These are phyloP conservation scores for Drosophila ercepeae DNA, from an alignment of 1,140 invertebrate species.

Conservation along the genomic window DNA sequence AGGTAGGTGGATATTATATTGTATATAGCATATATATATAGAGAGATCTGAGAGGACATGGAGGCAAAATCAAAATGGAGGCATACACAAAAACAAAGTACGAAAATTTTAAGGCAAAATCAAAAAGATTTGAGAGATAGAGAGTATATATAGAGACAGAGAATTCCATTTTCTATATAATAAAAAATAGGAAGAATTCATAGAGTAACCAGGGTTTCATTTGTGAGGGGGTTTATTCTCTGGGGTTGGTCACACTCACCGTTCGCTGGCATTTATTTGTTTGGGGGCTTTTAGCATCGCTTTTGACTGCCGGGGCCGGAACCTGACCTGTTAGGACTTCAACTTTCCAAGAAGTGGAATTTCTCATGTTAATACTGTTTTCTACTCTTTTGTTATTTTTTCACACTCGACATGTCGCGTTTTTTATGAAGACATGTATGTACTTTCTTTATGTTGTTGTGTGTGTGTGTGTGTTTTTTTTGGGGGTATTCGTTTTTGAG, in stretches of 20 bases:
- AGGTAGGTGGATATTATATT: constrained; percentile 13
- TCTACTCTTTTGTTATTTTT: not conserved
- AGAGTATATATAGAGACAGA: constrained; percentile 1
- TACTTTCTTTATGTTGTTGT: not conserved
- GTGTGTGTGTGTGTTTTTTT: not conserved
- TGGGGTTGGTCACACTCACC: constrained; percentile 30
- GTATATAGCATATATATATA: constrained; percentile 13
- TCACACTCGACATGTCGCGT: not conserved
- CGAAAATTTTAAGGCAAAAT: constrained; percentile 14
- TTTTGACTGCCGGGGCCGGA: constrained; percentile 35
- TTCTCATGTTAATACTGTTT: constrained; percentile 8
- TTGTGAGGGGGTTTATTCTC: not conserved
- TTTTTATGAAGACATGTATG: not conserved
- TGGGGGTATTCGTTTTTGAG: not conserved
- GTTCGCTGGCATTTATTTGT: constrained; percentile 13
- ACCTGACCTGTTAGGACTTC: constrained; percentile 47
- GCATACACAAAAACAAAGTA: constrained; percentile 23
- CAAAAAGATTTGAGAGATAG: constrained; percentile 23
- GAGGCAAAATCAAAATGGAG: constrained; percentile 44
- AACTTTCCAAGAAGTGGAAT: constrained; percentile 46
- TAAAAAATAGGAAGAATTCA: not conserved
- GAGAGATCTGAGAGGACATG: constrained; percentile 13
- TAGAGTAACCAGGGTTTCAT: not conserved
- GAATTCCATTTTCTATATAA: not conserved
- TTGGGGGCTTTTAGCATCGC: constrained; percentile 22